phyloP scores from a whole-genome alignment of 2,113 vertebrate species.

The Cyprinus carpio region DNA sequence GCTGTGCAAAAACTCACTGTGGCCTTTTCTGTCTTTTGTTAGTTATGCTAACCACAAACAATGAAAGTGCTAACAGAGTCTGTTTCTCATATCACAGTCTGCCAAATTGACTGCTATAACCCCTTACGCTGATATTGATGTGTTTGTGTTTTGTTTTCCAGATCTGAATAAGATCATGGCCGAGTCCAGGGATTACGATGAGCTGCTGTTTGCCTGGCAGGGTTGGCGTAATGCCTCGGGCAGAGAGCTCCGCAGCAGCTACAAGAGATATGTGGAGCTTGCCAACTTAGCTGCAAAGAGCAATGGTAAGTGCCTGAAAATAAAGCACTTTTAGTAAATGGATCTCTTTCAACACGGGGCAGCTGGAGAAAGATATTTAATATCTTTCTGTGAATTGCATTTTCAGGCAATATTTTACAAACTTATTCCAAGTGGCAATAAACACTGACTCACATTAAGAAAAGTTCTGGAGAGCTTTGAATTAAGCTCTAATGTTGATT shows the following conservation, averaged over 20 bases:
- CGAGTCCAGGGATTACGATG: slow-evolving; percentile 82
- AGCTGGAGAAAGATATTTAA: neutral
- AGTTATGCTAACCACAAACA: neutral
- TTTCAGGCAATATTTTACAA: neutral
- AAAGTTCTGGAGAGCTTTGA: neutral
- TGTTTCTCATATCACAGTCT: slow-evolving; percentile 11
- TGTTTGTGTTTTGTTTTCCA: slow-evolving; percentile 60
- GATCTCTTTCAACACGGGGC: neutral
- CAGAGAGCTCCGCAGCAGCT: slow-evolving; percentile 78
- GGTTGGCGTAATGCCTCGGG: slow-evolving; percentile 90
- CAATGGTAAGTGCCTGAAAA: slow-evolving; percentile 81
- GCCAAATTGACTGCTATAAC: neutral
- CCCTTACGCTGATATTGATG: neutral
- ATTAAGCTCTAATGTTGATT: neutral
- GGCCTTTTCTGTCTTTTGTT: neutral
- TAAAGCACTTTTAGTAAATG: slow-evolving; percentile 17
- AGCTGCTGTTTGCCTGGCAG: slow-evolving; percentile 89
- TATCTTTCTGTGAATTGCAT: neutral
- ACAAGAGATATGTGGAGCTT: slow-evolving; percentile 85
- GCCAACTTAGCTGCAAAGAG: slow-evolving; percentile 88
- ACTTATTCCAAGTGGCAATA: slow-evolving; percentile 13
- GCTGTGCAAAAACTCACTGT: neutral
- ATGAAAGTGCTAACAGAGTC: neutral
- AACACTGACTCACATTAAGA: neutral
- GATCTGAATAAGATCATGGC: slow-evolving; percentile 90